Evolutionary conservation across 2,113 vertebrate genomes (phyloP).

Genomic region (Rana temporaria): DNA sequence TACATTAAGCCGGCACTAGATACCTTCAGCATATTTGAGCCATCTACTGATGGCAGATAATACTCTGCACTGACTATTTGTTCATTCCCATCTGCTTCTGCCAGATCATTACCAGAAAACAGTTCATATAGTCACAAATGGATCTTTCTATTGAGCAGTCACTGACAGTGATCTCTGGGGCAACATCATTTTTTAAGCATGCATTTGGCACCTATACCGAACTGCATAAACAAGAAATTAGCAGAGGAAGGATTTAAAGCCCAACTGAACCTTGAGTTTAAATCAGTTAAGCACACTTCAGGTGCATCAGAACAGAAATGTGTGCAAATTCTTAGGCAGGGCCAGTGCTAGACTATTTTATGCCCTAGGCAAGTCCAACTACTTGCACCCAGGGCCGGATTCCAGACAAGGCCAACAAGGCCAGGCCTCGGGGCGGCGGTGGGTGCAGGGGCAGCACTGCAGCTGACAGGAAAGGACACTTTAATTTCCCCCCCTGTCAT

Average conservation of each 20-base stretch:
- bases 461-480: too few species aligned
- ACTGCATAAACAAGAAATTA: not conserved
- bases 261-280: too few species aligned
- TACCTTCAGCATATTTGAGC: constrained; percentile 48
- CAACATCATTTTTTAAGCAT: not conserved
- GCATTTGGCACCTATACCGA: constrained; percentile 4
- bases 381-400: too few species aligned
- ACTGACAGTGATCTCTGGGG: not conserved
- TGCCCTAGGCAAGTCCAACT: too few species aligned
- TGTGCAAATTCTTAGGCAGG: too few species aligned
- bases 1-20: constrained; percentile 23
- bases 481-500: too few species aligned
- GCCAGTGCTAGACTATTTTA: too few species aligned
- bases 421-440: too few species aligned
- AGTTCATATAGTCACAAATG: constrained; percentile 12
- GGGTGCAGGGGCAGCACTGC: too few species aligned
- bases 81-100: constrained; percentile 11
- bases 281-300: too few species aligned
- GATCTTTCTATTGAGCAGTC: constrained; percentile 10
- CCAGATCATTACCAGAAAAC: constrained; percentile 10
- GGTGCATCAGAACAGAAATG: too few species aligned
- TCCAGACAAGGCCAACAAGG: too few species aligned
- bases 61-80: constrained; percentile 43
- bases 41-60: constrained; percentile 56
- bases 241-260: not conserved